Evolutionary conservation across 2,797 vertebrate species (phyloP).

Genomic region (Ceyx erithaca): DNA sequence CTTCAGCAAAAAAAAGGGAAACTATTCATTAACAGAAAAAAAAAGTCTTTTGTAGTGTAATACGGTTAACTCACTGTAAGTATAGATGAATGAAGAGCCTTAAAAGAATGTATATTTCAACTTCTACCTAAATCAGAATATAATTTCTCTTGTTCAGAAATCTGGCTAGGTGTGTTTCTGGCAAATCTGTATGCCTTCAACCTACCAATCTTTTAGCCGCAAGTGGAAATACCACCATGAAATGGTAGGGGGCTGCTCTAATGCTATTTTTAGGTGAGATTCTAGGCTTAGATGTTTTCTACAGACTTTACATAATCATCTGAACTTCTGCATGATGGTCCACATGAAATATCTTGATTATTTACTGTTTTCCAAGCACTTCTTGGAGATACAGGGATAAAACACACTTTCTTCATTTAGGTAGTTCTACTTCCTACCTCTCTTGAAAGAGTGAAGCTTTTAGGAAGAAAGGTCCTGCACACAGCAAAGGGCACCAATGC

Average conservation of each 20-base stretch:
- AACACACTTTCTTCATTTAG: not conserved
- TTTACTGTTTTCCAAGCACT: not conserved
- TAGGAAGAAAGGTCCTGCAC: not conserved
- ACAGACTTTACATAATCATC: not conserved
- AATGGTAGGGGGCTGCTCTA: not conserved
- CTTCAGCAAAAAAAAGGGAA: not conserved
- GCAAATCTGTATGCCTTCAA: not conserved
- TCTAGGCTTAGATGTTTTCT: not conserved
- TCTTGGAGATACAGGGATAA: not conserved
- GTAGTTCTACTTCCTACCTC: not conserved
- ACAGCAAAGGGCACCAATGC: not conserved
- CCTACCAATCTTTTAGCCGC: not conserved
- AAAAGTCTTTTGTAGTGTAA: not conserved
- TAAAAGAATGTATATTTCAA: not conserved
- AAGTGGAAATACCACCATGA: not conserved
- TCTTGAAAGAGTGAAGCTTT: not conserved
- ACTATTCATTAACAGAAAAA: not conserved
- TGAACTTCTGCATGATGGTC: not conserved
- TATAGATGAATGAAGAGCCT: not conserved
- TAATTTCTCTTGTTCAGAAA: not conserved
- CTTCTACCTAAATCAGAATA: not conserved
- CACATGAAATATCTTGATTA: not conserved
- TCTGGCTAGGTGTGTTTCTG: not conserved
- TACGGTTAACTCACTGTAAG: not conserved
- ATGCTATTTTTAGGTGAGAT: not conserved